Conservation (phyloP, 2,888 invertebrate species). For the Cerceris rybyensis region DNA sequence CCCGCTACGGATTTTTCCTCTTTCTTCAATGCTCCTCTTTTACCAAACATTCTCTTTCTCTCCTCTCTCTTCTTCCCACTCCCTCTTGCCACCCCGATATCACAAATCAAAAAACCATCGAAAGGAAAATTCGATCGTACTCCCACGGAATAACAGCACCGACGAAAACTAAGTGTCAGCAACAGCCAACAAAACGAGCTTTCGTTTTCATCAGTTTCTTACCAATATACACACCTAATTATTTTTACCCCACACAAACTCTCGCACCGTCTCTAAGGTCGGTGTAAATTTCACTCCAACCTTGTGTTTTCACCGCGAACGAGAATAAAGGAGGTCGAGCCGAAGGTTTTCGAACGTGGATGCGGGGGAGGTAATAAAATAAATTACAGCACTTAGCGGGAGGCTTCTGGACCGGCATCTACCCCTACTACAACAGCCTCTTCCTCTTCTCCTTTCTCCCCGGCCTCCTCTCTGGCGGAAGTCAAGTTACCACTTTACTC, state of each 20-base stretch:
- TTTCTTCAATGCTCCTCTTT: slow-evolving; percentile 12
- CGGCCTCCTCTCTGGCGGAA: neutral
- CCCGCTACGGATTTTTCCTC: neutral
- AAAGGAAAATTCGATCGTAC: slow-evolving; percentile 55
- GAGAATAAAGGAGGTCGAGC: slow-evolving; percentile 15
- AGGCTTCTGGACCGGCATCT: slow-evolving; percentile 38
- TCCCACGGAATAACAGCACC: slow-evolving; percentile 3
- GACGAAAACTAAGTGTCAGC: slow-evolving; percentile 56
- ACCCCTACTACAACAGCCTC: neutral
- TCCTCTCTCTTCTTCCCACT: neutral
- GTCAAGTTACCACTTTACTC: slow-evolving; percentile 37
- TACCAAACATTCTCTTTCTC: neutral
- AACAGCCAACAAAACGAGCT: slow-evolving; percentile 39
- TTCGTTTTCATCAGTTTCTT: slow-evolving; percentile 27
- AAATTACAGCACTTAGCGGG: slow-evolving; percentile 73
- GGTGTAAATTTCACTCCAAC: slow-evolving; percentile 57
- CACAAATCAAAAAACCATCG: slow-evolving; percentile 57
- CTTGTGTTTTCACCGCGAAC: slow-evolving; percentile 52
- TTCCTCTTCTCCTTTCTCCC: neutral
- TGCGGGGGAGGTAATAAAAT: slow-evolving; percentile 70
- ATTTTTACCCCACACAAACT: neutral
- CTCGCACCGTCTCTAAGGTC: neutral
- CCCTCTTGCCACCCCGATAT: neutral
- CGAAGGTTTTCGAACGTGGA: slow-evolving; percentile 41
- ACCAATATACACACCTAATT: slow-evolving; percentile 40